Conservation (phyloP, 30 jellyfish, hydroid and myxozoan genomes). For the Pelagia noctiluca region DNA sequence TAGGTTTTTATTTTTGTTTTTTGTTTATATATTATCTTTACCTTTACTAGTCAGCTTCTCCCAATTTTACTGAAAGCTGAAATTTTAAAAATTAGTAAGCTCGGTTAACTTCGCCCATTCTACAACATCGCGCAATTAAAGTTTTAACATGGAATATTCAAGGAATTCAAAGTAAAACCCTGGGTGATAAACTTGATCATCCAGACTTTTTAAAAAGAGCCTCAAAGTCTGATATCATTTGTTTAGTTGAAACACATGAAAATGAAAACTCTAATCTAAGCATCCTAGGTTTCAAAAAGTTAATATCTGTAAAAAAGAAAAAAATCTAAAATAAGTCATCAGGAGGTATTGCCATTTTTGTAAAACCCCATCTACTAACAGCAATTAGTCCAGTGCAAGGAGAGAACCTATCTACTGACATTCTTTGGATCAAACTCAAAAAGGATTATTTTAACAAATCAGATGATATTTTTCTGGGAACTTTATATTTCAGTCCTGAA, state of each 20-base stretch:
- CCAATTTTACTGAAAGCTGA: too few species aligned
- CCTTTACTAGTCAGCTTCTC: too few species aligned
- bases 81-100: too few species aligned
- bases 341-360: background rate
- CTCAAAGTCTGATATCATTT: background rate
- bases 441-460: background rate
- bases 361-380: background rate
- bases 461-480: background rate
- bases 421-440: background rate
- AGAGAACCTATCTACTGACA: background rate
- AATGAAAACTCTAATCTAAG: background rate
- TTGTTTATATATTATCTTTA: too few species aligned
- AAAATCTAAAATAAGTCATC: background rate
- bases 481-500: background rate
- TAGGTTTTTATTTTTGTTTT: too few species aligned
- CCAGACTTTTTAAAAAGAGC: background rate
- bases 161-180: background rate
- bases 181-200: background rate
- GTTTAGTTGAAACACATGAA: background rate
- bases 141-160: background rate
- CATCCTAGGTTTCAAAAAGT: background rate
- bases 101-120: too few species aligned
- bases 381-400: background rate
- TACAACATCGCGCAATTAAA: too few species aligned
- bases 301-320: background rate